These are phyloP conservation scores for Torymus auratus DNA, from an alignment of 2,888 invertebrate species.

Conservation along the genomic window DNA sequence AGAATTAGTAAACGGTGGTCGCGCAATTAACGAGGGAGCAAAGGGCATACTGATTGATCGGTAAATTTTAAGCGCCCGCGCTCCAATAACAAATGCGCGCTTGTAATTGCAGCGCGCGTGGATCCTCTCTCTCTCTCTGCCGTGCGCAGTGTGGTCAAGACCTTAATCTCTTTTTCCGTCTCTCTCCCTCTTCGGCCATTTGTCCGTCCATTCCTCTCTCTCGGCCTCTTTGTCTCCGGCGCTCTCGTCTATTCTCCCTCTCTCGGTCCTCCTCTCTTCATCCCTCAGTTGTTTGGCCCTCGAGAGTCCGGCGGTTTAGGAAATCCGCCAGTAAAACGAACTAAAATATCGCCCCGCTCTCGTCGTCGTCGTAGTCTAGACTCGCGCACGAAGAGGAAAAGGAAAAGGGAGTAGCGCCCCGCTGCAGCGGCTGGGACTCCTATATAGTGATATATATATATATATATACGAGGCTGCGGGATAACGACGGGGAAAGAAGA, in stretches of 20 bases:
- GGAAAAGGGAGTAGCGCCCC: too few species aligned
- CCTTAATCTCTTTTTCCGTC: conserved; percentile 42
- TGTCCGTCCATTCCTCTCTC: conserved; percentile 22
- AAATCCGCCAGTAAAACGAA: conserved; percentile 63
- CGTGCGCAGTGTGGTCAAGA: conserved; percentile 3
- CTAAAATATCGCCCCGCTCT: conserved; percentile 61
- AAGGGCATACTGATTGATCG: conserved; percentile 45
- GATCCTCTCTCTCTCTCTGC: too few species aligned
- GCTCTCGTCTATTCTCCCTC: too few species aligned
- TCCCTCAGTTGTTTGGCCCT: conserved; percentile 18
- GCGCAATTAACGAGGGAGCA: not conserved
- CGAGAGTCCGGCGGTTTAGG: conserved; percentile 52
- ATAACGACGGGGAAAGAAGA: conserved; percentile 24
- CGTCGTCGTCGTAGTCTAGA: not conserved
- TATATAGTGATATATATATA: too few species aligned
- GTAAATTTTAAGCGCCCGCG: conserved; percentile 53
- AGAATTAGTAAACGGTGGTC: too few species aligned
- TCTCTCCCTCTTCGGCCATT: conserved; percentile 45
- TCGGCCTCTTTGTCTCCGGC: not conserved
- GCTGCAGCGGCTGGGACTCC: too few species aligned
- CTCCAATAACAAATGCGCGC: conserved; percentile 42
- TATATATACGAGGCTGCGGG: conserved; percentile 20
- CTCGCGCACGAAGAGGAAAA: too few species aligned
- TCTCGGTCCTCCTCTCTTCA: not conserved
- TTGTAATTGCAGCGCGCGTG: conserved; percentile 35